Conservation (phyloP, 2,797 vertebrate genomes). For the Periparus ater region DNA sequence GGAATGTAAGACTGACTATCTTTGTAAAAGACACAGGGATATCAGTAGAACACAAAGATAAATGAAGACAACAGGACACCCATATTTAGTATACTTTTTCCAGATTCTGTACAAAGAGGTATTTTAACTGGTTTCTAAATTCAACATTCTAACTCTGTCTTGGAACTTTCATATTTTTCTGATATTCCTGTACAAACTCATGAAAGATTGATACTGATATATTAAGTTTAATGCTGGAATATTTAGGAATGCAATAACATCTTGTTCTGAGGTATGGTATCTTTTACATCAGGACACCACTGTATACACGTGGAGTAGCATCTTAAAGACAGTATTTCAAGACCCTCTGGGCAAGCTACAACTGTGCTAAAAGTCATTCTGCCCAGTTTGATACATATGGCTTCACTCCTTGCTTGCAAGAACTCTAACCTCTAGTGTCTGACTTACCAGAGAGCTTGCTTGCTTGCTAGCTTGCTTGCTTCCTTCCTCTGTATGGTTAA, state of each 20-base stretch:
- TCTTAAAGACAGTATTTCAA: not conserved
- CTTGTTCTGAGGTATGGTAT: not conserved
- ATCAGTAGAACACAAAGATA: not conserved
- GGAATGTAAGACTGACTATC: not conserved
- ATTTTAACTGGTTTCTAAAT: not conserved
- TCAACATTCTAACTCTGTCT: not conserved
- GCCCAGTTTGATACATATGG: not conserved
- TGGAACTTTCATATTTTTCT: not conserved
- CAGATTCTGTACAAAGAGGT: not conserved
- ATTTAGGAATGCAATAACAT: not conserved
- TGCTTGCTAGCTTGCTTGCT: accelerated
- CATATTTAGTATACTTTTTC: not conserved
- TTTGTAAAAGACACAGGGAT: not conserved
- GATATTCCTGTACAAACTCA: not conserved
- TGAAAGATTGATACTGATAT: not conserved
- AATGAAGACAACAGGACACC: not conserved
- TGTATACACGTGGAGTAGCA: not conserved
- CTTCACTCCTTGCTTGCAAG: not conserved
- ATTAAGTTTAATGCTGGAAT: not conserved
- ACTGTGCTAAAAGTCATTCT: not conserved
- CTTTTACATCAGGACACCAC: not conserved
- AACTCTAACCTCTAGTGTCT: not conserved
- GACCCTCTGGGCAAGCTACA: not conserved
- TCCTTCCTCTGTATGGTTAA: too few species aligned
- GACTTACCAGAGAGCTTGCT: not conserved